Evolutionary conservation across 1,140 invertebrate genomes (phyloP).

Genomic region (Lepidostoma basale): DNA sequence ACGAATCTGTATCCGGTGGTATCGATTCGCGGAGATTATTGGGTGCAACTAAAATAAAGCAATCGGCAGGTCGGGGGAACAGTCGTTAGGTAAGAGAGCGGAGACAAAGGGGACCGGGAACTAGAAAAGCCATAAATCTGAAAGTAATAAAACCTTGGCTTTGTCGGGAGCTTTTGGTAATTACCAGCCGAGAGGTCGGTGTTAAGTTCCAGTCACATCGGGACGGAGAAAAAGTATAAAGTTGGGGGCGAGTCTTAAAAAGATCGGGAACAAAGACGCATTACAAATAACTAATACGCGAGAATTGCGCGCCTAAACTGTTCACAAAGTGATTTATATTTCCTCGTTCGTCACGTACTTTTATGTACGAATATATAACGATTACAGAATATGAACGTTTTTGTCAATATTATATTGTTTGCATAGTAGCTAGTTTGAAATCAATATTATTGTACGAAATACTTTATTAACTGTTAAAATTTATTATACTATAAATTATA

Average conservation of each 20-base stretch:
- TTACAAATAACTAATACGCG: not conserved
- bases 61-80: conserved; percentile 35
- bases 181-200: conserved; percentile 44
- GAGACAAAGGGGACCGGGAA: conserved; percentile 37
- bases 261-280: not conserved
- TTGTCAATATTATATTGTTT: too few relatives aligned
- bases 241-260: not conserved
- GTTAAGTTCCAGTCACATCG: conserved; percentile 41
- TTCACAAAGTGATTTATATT: too few relatives aligned
- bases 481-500: too few relatives aligned
- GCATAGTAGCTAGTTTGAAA: too few relatives aligned
- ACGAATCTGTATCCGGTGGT: not conserved
- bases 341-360: too few relatives aligned
- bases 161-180: conserved; percentile 46
- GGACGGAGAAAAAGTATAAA: conserved; percentile 4
- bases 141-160: conserved; percentile 47
- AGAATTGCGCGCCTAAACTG: too few relatives aligned
- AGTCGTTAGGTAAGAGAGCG: conserved; percentile 44
- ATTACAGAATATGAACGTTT: too few relatives aligned
- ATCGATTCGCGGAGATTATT: conserved; percentile 28
- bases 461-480: too few relatives aligned
- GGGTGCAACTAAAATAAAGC: conserved; percentile 40
- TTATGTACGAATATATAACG: too few relatives aligned
- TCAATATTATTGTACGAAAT: too few relatives aligned
- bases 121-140: conserved; percentile 46